phyloP scores from a whole-genome alignment of 2,797 vertebrate genomes.

The Hylomyscus alleni region DNA sequence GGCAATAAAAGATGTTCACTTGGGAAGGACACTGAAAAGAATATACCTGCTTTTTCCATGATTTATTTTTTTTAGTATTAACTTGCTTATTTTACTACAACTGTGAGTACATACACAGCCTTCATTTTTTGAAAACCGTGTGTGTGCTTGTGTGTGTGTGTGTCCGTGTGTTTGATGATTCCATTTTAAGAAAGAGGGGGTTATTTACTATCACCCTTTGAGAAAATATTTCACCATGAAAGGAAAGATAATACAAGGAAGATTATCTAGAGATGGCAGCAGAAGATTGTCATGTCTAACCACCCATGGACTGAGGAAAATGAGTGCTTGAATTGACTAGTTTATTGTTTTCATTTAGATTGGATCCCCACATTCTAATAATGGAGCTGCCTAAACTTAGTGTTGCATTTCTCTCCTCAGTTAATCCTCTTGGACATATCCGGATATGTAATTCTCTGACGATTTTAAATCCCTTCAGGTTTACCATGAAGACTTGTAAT shows the following conservation, averaged over 20 bases:
- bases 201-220: not conserved
- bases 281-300: not conserved
- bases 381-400: not conserved
- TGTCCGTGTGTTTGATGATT: not conserved
- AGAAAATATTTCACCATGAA: not conserved
- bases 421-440: not conserved
- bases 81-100: not conserved
- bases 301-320: too few relatives aligned
- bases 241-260: too few relatives aligned
- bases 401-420: not conserved
- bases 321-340: not conserved
- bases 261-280: not conserved
- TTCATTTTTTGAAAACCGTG: not conserved
- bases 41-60: not conserved
- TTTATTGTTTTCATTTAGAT: not conserved
- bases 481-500: too few relatives aligned
- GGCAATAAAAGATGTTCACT: not conserved
- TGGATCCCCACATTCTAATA: not conserved
- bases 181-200: not conserved
- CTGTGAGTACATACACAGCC: not conserved
- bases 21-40: not conserved
- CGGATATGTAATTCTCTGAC: not conserved
- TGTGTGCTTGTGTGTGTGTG: too few relatives aligned
- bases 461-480: not conserved
- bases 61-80: not conserved